Evolutionary conservation across 2,888 invertebrate genomes (phyloP).

Genomic region (Encarsia formosa): DNA sequence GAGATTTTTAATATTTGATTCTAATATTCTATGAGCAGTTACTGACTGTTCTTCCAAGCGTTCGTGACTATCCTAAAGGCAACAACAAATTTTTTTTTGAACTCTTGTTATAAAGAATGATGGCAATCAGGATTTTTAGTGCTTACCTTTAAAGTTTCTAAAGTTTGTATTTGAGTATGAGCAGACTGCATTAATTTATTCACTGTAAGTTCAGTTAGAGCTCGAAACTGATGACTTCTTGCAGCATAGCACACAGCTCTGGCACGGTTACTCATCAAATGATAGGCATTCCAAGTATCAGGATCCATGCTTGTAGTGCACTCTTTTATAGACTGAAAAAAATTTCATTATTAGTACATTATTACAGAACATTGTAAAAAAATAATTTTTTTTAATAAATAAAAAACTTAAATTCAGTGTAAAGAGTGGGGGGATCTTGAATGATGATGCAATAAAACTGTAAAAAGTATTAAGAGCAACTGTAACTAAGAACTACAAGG

Average conservation of each 20-base stretch:
- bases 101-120: no score
- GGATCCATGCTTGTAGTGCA: slow-evolving; percentile 65
- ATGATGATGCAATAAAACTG: no score
- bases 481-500: slow-evolving; percentile 2
- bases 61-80: slow-evolving; percentile 50
- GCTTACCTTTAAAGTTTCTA: slow-evolving; percentile 52
- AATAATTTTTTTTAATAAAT: slow-evolving; percentile 2
- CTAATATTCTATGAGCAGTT: slow-evolving; percentile 54
- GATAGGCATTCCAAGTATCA: slow-evolving; percentile 67
- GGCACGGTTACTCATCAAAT: slow-evolving; percentile 64
- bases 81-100: slow-evolving; percentile 2
- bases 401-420: slow-evolving; percentile 3
- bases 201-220: slow-evolving; percentile 62
- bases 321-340: slow-evolving; percentile 55
- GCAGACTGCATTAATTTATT: slow-evolving; percentile 60
- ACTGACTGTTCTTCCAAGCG: slow-evolving; percentile 50
- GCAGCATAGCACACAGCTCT: slow-evolving; percentile 65
- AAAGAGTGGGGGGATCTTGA: not conserved
- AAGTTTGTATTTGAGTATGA: slow-evolving; percentile 52
- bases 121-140: not conserved
- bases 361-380: not conserved
- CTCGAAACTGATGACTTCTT: slow-evolving; percentile 62
- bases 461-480: no score
- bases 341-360: not conserved
- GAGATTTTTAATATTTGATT: slow-evolving; percentile 57